Evolutionary conservation across 92 coral and sea anemone species (phyloP).

Genomic region (Porites rus): DNA sequence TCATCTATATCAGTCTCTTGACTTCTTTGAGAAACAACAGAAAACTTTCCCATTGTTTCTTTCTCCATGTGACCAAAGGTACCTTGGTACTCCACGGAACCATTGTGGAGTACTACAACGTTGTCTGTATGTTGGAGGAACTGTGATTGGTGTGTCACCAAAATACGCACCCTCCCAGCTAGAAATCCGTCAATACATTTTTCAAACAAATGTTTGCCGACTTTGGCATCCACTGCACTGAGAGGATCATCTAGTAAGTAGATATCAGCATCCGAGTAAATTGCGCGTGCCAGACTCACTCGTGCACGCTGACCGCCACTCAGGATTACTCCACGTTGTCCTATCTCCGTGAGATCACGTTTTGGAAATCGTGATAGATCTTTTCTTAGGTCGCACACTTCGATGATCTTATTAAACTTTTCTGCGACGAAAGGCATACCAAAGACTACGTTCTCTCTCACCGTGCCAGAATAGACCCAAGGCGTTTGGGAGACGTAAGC

Average conservation of each 20-base stretch:
- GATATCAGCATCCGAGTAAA: constrained; percentile 48
- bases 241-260: constrained; percentile 53
- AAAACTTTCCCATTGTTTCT: neutral
- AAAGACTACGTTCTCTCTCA: constrained; percentile 88
- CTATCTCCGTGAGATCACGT: constrained; percentile 37
- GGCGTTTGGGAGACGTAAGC: constrained; percentile 91
- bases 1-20: neutral
- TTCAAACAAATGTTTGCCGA: constrained; percentile 45
- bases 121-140: constrained; percentile 26
- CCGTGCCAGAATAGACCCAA: constrained; percentile 97
- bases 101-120: constrained; percentile 6
- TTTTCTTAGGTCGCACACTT: constrained; percentile 85
- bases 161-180: constrained; percentile 24
- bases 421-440: constrained; percentile 66
- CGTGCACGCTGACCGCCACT: constrained; percentile 63
- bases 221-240: constrained; percentile 57
- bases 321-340: constrained; percentile 43
- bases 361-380: constrained; percentile 41
- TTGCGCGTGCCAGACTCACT: constrained; percentile 45
- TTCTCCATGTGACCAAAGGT: neutral
- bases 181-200: constrained; percentile 34
- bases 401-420: constrained; percentile 66
- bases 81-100: constrained; percentile 10
- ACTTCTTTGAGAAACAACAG: neutral
- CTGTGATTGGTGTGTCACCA: constrained; percentile 41